phyloP scores from a whole-genome alignment of 2,888 invertebrate genomes.

The Stramonita haemastoma region DNA sequence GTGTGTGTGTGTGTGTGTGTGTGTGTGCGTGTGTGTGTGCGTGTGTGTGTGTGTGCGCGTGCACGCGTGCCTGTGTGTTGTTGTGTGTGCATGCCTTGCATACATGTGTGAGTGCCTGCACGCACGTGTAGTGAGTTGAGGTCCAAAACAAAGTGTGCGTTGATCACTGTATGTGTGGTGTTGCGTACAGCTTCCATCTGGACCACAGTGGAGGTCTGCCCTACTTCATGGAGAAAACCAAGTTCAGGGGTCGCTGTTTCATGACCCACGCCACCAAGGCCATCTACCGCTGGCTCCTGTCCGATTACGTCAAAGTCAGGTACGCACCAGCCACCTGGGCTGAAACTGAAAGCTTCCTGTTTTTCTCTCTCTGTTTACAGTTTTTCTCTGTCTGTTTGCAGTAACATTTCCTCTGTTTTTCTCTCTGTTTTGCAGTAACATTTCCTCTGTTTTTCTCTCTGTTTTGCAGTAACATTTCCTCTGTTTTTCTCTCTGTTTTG shows the following conservation, averaged over 20 bases:
- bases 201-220: constrained; percentile 99
- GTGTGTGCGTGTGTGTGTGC: not conserved
- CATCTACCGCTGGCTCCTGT: constrained; percentile 97
- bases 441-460: not conserved
- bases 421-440: no score
- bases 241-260: constrained; percentile 97
- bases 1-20: not conserved
- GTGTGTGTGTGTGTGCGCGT: not conserved
- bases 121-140: not conserved
- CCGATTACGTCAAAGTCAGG: constrained; percentile 99
- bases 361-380: no score
- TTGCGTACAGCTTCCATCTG: constrained; percentile 94
- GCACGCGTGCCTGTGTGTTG: not conserved
- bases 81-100: no score
- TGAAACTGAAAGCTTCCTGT: no score
- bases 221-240: constrained; percentile 98
- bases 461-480: no score
- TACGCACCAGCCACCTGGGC: constrained; percentile 61
- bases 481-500: no score
- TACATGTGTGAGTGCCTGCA: not conserved
- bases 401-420: no score
- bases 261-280: constrained; percentile 99
- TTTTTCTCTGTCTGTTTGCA: not conserved
- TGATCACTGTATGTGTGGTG: constrained; percentile 44
- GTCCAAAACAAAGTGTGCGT: not conserved